Percentiles rank a stretch among this genome's conserved stretches.
phyloP scores from a whole-genome alignment of 2,888 invertebrate genomes.

The Leptinotarsa haldemani region DNA sequence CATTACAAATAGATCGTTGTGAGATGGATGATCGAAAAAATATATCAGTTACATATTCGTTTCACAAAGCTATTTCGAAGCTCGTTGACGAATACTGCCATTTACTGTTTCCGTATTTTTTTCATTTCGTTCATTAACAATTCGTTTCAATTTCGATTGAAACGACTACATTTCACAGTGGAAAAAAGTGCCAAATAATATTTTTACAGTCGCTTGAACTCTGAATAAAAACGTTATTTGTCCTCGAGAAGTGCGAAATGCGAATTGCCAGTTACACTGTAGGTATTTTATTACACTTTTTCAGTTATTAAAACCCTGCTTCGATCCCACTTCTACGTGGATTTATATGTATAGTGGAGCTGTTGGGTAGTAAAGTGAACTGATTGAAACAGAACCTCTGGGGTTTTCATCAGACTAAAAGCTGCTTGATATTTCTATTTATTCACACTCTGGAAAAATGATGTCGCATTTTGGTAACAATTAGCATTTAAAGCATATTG shows the following conservation, averaged over 20 bases:
- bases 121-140: constrained; percentile 3
- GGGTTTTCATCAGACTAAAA: constrained; percentile 15
- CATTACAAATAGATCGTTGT: too few relatives aligned
- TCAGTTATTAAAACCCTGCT: constrained; percentile 9
- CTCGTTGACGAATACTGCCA: not conserved
- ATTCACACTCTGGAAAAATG: not conserved
- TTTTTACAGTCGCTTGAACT: constrained; percentile 1
- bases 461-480: not conserved
- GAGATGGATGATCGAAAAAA: not conserved
- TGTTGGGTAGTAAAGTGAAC: constrained; percentile 20
- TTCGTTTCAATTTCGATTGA: not conserved
- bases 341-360: constrained; percentile 5
- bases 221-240: constrained; percentile 14
- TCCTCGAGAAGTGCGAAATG: constrained; percentile 11
- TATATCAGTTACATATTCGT: not conserved
- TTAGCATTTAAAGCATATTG: too few relatives aligned
- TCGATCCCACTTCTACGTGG: constrained; percentile 2
- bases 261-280: constrained; percentile 19
- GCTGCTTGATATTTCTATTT: constrained; percentile 1
- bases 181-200: not conserved
- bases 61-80: not conserved
- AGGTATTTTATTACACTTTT: constrained; percentile 17
- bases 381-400: constrained; percentile 14
- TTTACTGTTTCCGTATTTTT: not conserved
- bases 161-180: not conserved